Evolutionary conservation across 2,888 invertebrate species (phyloP), one percentile per base, ranked within the genome.

Genomic region (Schizaphis graminum): DNA sequence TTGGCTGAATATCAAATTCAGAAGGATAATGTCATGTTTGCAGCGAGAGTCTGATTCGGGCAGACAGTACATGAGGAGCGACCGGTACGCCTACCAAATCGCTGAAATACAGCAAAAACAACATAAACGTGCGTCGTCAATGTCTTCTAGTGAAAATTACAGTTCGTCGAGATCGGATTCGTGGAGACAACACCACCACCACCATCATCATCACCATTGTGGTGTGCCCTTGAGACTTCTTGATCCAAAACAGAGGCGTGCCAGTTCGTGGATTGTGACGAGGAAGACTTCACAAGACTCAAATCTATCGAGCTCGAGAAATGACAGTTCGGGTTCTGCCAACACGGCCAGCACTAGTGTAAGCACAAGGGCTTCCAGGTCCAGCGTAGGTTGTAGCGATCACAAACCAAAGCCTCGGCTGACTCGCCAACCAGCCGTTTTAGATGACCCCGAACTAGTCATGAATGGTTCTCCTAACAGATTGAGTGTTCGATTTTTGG

Each of bases 251-350:
- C 94, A 94, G 95, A 96, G 98, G 93, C 97, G 98, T 95, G 98
- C 98, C 90, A 98, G 98, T 0, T 98, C 98, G 0, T 98, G 98
- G 98, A 96, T 98, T 94, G 98, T 98, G 53, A 98, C 98, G n/a
- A 96, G 98, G 92, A 98, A 98, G 96, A 98, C 98, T 0, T 98
- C 98, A 26, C 98, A 98, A 96, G 98, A 99, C 96, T 98, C 98
- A 11, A 98, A 98, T 96, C 96, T 98, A 95, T 98, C 98, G 89
- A 98, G 98, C 95, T 98, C 98, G 47, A 96, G 98, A 92, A 98
- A 98, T 96, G 98, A 99, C 96, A 98, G 98, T 28, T 98, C 98
- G 0, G 98, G 98, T 3, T 98, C 98, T 13, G 97, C 97, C 49
- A 98, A 98, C 41, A 98, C 98, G 3, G 98, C 98, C 53, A 98